Base-by-base conservation (phyloP, 2,113 vertebrate genomes). In the Chauna torquata region DNA sequence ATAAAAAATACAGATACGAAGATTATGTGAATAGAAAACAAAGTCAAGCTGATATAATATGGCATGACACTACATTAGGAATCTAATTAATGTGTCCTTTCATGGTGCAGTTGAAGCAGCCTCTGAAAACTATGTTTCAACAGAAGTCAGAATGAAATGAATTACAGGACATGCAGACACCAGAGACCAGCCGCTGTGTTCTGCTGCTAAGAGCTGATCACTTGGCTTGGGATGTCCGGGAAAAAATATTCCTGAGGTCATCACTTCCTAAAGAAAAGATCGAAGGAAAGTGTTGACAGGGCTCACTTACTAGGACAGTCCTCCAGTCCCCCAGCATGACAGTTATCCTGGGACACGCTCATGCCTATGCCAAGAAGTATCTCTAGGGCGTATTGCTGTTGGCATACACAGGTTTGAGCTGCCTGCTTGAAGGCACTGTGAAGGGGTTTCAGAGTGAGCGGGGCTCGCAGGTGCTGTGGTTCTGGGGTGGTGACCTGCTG, bases 181-280 rank as follows among this genome's bases (percentile, higher is more conserved):
- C 17, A 14, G 13, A 10, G 27, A 19, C 18, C 0, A 0, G 36
- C 13, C 6, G 3, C 15, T 1, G 0, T 30, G 9, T 86, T 42
- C 12, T 3, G 1, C 11, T 66, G 4, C 40, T 16, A 19, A 22
- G 9, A 58, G 38, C 27, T 38, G 28, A 45, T 65, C 0, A 9
- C 57, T 50, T 50, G 38, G 23, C 20, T 12, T 42, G 47, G 64
- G 61, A 28, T 75, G 61, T 84, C 16, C 54, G 24, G 36, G 44
- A 62, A 25, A 52, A 52, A 82, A 52, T 9, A 2, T 11, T 81
- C 28, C 44, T 23, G 8, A 59, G 24, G 49, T 32, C n/a, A n/a
- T 64, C 38, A 18, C 6, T 16, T 47, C 36, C 45, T 27, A 16
- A 55, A 81, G 49, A 49, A 19, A 30, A 11, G 16, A 49, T 11